Base-by-base conservation (phyloP, 2,888 invertebrate species). In the Proisotoma minuta region DNA sequence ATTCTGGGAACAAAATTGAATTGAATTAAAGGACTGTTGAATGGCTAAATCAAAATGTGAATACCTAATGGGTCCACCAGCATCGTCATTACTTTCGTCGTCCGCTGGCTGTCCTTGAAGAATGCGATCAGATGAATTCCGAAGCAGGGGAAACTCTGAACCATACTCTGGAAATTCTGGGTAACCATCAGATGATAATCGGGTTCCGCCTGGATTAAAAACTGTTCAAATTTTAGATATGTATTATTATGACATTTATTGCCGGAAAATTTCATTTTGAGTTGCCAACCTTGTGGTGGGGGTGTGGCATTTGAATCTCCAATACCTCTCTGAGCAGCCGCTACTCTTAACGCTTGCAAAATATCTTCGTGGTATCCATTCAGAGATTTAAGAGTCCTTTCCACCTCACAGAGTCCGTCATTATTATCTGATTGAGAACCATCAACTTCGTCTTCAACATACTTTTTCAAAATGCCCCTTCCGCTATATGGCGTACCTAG, bases 311-410 rank as follows among this genome's bases (percentile, higher is more conserved):
- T 85, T 56, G 85, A 34, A 59, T 70, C 70, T 40, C 66, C 66
- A 52, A 66, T 53, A 48, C 74, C 73, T 50, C 76, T 74, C 63
- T 76, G 75, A 56, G 76, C 81, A 24, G 90, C 90, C 12, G 92
- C 92, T 72, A 85, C 88, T 73, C 91, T 85, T 74, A 94, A 79
- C n/a, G 91, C 92, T 78, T 91, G 91, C 73, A 94, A 83, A 75
- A 94, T 89, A 76, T 91, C 90, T 76, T 92, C 93, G 78, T 93
- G 93, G 79, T 94, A 94, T 47, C 92, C 93, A 77, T 92, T 91
- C 48, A 93, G 82, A 65, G 88, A 89, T 82, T 89, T 89, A n/a
- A 91, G 82, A 53, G 89, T 91, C 74, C 91, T 84, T 76, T 92
- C 91, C 59, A 78, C 78, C 65, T 78, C 77, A 51, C 76, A 75